Conservation (phyloP, 2,797 vertebrate species). For the Clarias fuscus region DNA sequence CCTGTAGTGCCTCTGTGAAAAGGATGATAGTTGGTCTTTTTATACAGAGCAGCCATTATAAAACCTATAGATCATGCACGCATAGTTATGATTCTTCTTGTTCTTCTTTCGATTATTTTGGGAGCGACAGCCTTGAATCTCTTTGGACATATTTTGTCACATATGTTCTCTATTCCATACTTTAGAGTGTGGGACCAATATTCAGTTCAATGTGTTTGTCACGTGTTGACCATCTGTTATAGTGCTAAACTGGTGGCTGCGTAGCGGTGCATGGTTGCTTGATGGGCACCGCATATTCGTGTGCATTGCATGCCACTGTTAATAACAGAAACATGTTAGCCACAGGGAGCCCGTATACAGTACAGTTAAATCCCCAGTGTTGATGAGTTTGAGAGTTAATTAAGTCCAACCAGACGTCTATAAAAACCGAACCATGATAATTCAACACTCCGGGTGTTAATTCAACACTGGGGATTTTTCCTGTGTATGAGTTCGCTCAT, state of each 20-base stretch:
- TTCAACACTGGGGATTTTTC: no score
- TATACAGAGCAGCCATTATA: neutral
- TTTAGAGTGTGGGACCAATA: constrained; percentile 24
- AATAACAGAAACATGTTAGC: neutral
- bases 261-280: constrained; percentile 25
- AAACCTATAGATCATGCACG: neutral
- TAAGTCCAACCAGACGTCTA: no score
- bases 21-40: neutral
- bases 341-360: neutral
- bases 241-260: constrained; percentile 31
- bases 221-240: constrained; percentile 33
- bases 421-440: no score
- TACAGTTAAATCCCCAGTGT: no score
- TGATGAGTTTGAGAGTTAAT: no score
- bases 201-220: constrained; percentile 18
- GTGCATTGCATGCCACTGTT: constrained; percentile 6
- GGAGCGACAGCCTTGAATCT: neutral
- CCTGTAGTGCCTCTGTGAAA: constrained; percentile 20
- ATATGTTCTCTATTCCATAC: constrained; percentile 13
- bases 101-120: neutral
- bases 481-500: neutral
- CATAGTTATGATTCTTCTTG: neutral
- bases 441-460: no score
- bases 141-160: neutral
- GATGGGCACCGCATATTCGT: constrained; percentile 26